phyloP scores from a whole-genome alignment of 2,797 vertebrate genomes.

The Neoniphon sammara region DNA sequence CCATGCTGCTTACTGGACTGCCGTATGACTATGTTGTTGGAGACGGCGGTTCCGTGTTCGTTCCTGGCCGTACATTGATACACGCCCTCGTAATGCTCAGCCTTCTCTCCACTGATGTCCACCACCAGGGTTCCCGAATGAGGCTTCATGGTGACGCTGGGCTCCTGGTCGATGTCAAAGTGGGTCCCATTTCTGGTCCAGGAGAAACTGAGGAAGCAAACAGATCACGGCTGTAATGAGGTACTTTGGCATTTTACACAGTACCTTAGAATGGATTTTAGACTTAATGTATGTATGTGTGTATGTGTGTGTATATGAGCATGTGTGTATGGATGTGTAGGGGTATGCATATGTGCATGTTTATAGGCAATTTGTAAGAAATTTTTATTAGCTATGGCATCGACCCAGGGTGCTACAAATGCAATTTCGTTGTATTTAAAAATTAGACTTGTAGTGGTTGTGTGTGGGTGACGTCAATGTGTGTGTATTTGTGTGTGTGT shows the following conservation, averaged over 20 bases:
- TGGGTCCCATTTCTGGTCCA: constrained; percentile 97
- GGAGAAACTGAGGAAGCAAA: constrained; percentile 86
- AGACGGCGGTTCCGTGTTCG: constrained; percentile 92
- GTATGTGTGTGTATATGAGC: too few species aligned
- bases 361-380: too few species aligned
- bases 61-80: constrained; percentile 96
- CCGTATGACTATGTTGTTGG: constrained; percentile 91
- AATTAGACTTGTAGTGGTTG: neutral
- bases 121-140: constrained; percentile 92
- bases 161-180: constrained; percentile 91
- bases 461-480: neutral
- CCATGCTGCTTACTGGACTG: constrained; percentile 88
- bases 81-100: constrained; percentile 90
- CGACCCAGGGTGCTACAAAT: too few species aligned
- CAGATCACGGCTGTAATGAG: neutral
- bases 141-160: constrained; percentile 88
- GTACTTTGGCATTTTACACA: neutral
- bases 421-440: too few species aligned
- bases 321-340: too few species aligned
- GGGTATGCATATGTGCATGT: too few species aligned
- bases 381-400: too few species aligned
- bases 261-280: too few species aligned
- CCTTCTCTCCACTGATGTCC: constrained; percentile 91
- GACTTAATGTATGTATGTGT: too few species aligned
- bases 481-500: neutral